Evolutionary conservation across 2,113 vertebrate genomes (phyloP).

Genomic region (Cepphus grylle): DNA sequence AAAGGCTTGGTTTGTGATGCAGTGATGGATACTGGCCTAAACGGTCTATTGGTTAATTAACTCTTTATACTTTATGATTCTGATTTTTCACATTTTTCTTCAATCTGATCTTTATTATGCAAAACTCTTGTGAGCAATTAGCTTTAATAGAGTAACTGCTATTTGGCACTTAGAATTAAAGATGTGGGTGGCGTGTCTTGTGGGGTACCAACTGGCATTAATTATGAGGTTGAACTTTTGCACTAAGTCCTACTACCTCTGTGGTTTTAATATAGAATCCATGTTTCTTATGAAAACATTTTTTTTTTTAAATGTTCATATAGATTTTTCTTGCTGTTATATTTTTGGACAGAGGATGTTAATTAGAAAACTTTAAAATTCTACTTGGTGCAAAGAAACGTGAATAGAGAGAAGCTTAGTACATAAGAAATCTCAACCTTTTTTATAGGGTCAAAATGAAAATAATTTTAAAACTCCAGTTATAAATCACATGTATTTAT

Average conservation of each 20-base stretch:
- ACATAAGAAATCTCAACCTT: background rate
- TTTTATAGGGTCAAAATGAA: background rate
- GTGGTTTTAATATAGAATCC: background rate
- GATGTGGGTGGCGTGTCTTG: background rate
- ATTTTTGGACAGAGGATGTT: background rate
- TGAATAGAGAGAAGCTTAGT: background rate
- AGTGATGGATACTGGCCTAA: background rate
- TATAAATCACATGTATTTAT: background rate
- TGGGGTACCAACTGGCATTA: background rate
- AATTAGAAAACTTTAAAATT: background rate
- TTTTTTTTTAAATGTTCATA: background rate
- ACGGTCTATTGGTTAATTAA: background rate
- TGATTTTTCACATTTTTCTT: background rate
- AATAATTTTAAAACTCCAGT: background rate
- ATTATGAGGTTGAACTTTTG: constrained; percentile 5
- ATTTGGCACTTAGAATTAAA: background rate
- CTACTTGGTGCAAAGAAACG: background rate
- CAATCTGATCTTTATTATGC: background rate
- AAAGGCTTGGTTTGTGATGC: background rate
- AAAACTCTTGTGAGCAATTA: background rate
- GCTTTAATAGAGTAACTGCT: background rate
- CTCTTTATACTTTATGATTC: background rate
- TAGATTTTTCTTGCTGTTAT: background rate
- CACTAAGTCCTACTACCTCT: background rate
- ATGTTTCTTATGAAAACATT: background rate